Percentiles rank a stretch among this genome's conserved stretches.
Evolutionary conservation across 2,888 invertebrate genomes (phyloP).

Genomic region (Epinotia ramella): DNA sequence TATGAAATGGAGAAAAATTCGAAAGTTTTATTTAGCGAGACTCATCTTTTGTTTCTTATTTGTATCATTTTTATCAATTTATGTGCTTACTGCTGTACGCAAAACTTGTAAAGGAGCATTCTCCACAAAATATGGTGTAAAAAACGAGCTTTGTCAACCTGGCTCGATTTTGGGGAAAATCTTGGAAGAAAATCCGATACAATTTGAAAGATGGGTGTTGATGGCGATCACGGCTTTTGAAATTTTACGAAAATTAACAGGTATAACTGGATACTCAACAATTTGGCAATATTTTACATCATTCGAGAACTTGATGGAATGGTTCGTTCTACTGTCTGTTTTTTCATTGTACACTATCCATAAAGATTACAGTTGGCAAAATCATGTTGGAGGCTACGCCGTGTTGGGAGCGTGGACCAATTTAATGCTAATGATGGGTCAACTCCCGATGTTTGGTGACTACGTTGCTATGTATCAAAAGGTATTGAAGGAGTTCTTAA

Average conservation of each 20-base stretch:
- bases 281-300: conserved; percentile 92
- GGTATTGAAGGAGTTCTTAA: conserved; percentile 93
- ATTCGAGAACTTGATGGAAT: conserved; percentile 93
- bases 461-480: conserved; percentile 96
- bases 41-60: conserved; percentile 92
- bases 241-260: conserved; percentile 91
- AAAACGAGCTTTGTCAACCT: conserved; percentile 89
- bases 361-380: conserved; percentile 93
- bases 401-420: conserved; percentile 95
- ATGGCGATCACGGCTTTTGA: conserved; percentile 92
- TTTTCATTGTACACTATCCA: conserved; percentile 92
- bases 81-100: conserved; percentile 92
- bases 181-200: conserved; percentile 90
- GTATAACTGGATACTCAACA: conserved; percentile 92
- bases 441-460: conserved; percentile 94
- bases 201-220: conserved; percentile 92
- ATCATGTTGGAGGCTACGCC: conserved; percentile 94
- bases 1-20: conserved; percentile 95
- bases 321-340: conserved; percentile 93
- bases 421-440: conserved; percentile 95
- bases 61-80: conserved; percentile 91
- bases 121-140: conserved; percentile 81
- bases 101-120: conserved; percentile 86
- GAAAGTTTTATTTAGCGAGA: conserved; percentile 93
- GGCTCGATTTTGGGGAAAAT: conserved; percentile 90